Evolutionary conservation across 2,113 vertebrate species (phyloP).

Genomic region (Machaerirhynchus nigripectus): DNA sequence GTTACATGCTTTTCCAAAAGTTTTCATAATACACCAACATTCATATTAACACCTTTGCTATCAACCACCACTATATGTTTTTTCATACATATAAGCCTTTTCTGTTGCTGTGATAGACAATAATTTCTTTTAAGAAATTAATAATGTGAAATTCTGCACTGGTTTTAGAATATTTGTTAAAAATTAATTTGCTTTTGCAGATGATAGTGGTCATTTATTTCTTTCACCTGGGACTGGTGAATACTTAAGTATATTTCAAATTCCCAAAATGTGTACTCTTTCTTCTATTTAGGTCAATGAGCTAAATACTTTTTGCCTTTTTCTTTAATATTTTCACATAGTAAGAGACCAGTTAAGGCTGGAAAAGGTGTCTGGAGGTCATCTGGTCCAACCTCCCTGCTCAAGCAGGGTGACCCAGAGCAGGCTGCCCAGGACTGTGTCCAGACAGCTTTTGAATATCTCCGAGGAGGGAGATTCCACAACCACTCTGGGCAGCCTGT

Average conservation of each 20-base stretch:
- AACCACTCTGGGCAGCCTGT: background rate
- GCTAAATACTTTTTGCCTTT: background rate
- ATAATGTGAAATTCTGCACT: background rate
- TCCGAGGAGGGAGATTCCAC: background rate
- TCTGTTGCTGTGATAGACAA: background rate
- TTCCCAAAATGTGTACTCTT: background rate
- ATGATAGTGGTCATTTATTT: background rate
- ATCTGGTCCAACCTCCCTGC: background rate
- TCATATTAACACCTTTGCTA: background rate
- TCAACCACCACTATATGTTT: background rate
- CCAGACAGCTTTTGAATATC: background rate
- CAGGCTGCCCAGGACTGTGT: background rate
- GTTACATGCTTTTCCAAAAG: background rate
- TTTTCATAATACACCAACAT: background rate
- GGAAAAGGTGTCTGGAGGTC: background rate
- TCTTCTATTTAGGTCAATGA: background rate
- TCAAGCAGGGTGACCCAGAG: background rate
- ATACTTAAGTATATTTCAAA: background rate
- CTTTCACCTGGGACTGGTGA: background rate
- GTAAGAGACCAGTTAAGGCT: background rate
- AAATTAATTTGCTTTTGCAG: background rate
- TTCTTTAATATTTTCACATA: background rate
- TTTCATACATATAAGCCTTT: background rate
- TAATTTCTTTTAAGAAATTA: background rate
- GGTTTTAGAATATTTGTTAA: background rate